Evolutionary conservation across 2,797 vertebrate species (phyloP), one percentile per base, ranked within the genome.

Genomic region (Poeciliopsis infans): DNA sequence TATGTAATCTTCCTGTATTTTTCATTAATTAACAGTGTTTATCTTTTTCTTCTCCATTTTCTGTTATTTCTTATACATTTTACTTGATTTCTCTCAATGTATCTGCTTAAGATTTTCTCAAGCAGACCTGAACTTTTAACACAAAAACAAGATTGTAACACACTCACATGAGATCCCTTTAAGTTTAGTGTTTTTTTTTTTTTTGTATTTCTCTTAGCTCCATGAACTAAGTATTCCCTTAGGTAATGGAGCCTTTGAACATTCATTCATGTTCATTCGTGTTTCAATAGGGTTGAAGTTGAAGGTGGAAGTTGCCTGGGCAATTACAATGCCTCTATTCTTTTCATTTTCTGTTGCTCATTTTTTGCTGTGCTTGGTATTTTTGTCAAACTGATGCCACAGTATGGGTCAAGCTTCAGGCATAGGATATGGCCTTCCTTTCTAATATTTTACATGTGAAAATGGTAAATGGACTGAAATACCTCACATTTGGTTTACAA

Each of bases 1-100:
- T 53, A 74, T 51, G 74, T 85, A 61, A 70, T 85, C 77, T 87
- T 76, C 88, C 3, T 33, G 23, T 18, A 45, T 47, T 23, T 75
- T 13, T 71, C 74, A 45, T 53, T 1, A 61, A 78, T 70, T 73
- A 73, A 43, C 43, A 25, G 45, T 31, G 45, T 39, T 47, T 10
- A 78, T 79, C 75, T 51, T 33, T 43, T 13, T 41, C 43, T 39
- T 31, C 66, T 28, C 39, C 57, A 31, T 51, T 20, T 45, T 71
- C 11, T 20, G 10, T 33, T 77, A 28, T 73, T 6, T 76, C 5
- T 61, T 33, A 39, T 66, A 39, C 23, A 55, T 41, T 68, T 41
- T 68, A 25, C 36, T 25, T 39, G 20, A 23, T 41, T 68, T 66
- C 8, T 39, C 18, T 66, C 6, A 13, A 15, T 69, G 12, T 15